Evolutionary conservation across 2,113 vertebrate genomes (phyloP).

Genomic region (Rhineura floridana): DNA sequence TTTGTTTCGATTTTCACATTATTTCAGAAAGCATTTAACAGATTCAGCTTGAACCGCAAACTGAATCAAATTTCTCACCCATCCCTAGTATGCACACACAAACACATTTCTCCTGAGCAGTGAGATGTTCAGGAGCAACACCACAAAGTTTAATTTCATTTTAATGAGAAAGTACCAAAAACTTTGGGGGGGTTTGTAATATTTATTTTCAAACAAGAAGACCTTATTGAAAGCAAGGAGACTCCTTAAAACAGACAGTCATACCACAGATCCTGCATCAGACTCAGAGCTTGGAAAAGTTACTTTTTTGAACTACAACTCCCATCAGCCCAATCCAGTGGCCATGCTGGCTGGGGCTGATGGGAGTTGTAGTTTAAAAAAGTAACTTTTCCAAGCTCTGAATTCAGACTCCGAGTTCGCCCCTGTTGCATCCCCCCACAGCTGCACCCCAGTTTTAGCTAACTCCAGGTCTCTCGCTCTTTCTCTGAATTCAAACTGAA

Average conservation of each 20-base stretch:
- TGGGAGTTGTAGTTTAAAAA: too few relatives aligned
- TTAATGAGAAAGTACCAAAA: neutral
- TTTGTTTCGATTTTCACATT: too few relatives aligned
- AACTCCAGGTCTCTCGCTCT: neutral
- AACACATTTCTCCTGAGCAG: neutral
- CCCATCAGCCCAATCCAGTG: too few relatives aligned
- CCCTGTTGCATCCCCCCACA: neutral
- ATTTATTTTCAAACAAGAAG: neutral
- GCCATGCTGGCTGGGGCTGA: too few relatives aligned
- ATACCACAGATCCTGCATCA: too few relatives aligned
- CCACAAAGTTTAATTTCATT: neutral
- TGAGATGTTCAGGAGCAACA: neutral
- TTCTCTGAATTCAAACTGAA: neutral
- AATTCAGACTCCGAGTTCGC: neutral
- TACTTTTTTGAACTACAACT: too few relatives aligned
- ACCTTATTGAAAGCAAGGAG: neutral
- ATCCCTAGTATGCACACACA: too few relatives aligned
- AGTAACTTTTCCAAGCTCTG: too few relatives aligned
- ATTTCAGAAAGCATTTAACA: too few relatives aligned
- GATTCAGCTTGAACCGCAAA: too few relatives aligned
- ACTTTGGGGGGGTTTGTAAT: neutral
- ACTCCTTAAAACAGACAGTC: neutral
- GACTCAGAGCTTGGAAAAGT: too few relatives aligned
- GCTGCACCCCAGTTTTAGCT: neutral
- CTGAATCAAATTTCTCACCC: too few relatives aligned